Conservation (phyloP, 1,140 invertebrate species). For the Scaptomyza montana region DNA sequence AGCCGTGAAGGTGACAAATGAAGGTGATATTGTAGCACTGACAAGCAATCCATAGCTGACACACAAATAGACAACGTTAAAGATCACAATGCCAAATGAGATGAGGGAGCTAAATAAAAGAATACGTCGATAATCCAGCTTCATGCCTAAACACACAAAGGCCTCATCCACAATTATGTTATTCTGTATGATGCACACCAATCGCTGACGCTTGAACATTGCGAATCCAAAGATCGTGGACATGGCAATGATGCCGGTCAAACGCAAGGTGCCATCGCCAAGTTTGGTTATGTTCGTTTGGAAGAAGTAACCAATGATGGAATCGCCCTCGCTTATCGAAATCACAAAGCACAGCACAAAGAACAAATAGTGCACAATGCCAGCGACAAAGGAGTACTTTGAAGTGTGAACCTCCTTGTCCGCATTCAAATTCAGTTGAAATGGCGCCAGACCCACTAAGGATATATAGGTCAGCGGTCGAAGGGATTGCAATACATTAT, state of each 20-base stretch:
- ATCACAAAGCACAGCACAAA: constrained; percentile 72
- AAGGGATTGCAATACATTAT: constrained; percentile 78
- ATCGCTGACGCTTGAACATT: constrained; percentile 66
- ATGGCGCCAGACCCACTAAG: constrained; percentile 74
- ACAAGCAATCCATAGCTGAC: constrained; percentile 74
- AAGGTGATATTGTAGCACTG: constrained; percentile 70
- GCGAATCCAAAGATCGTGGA: constrained; percentile 75
- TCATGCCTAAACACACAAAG: constrained; percentile 74
- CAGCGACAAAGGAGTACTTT: constrained; percentile 63
- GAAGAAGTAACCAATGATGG: constrained; percentile 81
- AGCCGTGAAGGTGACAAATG: constrained; percentile 76
- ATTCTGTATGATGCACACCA: constrained; percentile 74
- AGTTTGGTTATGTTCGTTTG: constrained; percentile 78
- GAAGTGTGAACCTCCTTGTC: constrained; percentile 76
- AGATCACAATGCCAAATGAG: constrained; percentile 72
- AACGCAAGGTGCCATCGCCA: constrained; percentile 67
- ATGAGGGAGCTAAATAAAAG: constrained; percentile 66
- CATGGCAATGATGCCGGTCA: constrained; percentile 80
- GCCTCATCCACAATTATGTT: constrained; percentile 76
- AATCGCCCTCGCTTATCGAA: constrained; percentile 66
- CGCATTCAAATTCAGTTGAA: constrained; percentile 65
- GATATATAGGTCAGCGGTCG: constrained; percentile 73
- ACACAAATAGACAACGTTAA: constrained; percentile 75
- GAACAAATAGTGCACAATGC: constrained; percentile 75
- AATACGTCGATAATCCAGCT: constrained; percentile 70